Conservation (phyloP, 2,888 invertebrate genomes). For the Drosophila seclusa region DNA sequence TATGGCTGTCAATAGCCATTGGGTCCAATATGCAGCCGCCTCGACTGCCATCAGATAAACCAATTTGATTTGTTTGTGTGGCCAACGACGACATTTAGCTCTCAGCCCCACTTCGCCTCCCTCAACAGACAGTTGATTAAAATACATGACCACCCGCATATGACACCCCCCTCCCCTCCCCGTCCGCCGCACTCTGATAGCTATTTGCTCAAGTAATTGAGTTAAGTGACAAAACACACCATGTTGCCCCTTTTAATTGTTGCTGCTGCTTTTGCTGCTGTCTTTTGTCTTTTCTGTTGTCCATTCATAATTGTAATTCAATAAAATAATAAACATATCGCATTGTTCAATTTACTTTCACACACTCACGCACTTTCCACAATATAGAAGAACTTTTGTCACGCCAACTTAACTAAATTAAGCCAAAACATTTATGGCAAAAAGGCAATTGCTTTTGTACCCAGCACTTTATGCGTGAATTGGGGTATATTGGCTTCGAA, state of each 20-base stretch:
- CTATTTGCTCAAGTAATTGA: constrained; percentile 66
- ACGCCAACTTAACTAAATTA: constrained; percentile 79
- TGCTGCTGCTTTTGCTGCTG: neutral
- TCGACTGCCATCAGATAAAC: constrained; percentile 46
- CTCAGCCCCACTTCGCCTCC: neutral
- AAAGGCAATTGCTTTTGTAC: constrained; percentile 36
- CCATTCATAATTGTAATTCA: constrained; percentile 77
- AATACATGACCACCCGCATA: constrained; percentile 41
- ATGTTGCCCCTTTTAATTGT: constrained; percentile 30
- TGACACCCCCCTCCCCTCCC: neutral
- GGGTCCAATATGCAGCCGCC: constrained; percentile 35
- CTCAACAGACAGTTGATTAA: constrained; percentile 47
- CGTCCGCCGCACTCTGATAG: neutral
- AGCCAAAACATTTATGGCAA: constrained; percentile 68
- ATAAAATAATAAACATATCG: constrained; percentile 79
- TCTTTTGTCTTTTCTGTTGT: constrained; percentile 31
- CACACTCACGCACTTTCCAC: constrained; percentile 61
- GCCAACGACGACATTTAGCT: constrained; percentile 5
- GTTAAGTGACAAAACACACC: constrained; percentile 63
- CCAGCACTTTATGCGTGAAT: neutral
- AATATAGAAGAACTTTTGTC: constrained; percentile 64
- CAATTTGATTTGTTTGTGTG: constrained; percentile 67
- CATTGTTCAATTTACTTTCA: constrained; percentile 75
- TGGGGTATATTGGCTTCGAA: constrained; percentile 5
- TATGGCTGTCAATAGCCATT: constrained; percentile 66